Evolutionary conservation across 2,888 invertebrate species (phyloP).

Genomic region (Acanthosepion lycidas): DNA sequence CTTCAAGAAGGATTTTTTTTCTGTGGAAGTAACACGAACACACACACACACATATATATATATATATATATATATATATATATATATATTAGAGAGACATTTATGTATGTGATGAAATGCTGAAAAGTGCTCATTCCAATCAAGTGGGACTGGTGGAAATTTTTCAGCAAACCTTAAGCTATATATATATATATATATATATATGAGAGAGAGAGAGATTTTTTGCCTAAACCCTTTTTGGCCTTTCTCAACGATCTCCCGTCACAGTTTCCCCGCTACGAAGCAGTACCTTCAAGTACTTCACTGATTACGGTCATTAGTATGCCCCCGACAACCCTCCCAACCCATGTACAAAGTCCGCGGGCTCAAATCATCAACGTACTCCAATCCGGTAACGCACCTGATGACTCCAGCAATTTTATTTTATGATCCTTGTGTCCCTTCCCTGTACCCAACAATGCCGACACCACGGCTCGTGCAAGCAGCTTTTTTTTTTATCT

Average conservation of each 20-base stretch:
- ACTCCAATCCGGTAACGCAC: not conserved
- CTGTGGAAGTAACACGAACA: no score
- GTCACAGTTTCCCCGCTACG: not conserved
- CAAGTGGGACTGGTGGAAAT: no score
- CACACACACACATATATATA: no score
- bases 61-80: no score
- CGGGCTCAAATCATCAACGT: not conserved
- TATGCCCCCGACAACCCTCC: not conserved
- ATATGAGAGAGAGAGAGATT: not conserved
- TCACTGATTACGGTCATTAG: not conserved
- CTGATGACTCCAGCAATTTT: not conserved
- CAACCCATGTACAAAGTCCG: not conserved
- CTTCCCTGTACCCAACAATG: not conserved
- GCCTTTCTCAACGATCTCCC: not conserved
- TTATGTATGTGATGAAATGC: no score
- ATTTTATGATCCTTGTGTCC: not conserved
- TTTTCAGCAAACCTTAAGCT: no score
- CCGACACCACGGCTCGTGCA: not conserved
- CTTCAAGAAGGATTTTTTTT: no score
- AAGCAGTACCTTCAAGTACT: not conserved
- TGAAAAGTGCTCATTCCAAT: no score
- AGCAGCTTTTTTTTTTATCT: no score
- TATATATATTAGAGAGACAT: no score
- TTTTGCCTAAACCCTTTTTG: not conserved
- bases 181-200: no score